Conservation (phyloP, 2,113 vertebrate species). For the Anguilla rostrata region DNA sequence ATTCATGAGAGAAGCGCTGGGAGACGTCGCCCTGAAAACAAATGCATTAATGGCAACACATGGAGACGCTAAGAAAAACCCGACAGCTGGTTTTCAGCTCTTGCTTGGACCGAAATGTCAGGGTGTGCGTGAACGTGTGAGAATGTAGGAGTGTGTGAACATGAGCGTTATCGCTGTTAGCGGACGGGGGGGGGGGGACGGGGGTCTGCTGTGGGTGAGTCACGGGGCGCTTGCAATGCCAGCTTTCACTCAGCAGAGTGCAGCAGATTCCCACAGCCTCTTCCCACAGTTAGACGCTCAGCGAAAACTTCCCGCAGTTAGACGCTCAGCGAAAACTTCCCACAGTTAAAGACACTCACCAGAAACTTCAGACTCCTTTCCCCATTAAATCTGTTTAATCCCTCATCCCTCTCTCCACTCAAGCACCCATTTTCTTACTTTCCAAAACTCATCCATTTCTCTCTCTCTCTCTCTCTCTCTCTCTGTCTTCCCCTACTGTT, state of each 20-base stretch:
- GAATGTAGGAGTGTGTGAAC: neutral
- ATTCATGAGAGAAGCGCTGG: neutral
- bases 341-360: conserved; percentile 9
- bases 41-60: neutral
- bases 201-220: neutral
- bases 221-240: neutral
- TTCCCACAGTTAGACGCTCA: neutral
- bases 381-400: neutral
- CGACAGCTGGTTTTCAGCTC: neutral
- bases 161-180: neutral
- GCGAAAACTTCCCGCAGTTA: neutral
- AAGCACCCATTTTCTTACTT: conserved; percentile 19
- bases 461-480: conserved; percentile 7
- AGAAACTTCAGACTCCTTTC: neutral
- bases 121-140: neutral
- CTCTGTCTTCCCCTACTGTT: conserved; percentile 5
- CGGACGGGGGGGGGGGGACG: neutral
- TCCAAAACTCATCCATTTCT: conserved; percentile 27
- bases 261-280: conserved; percentile 25
- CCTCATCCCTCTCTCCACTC: conserved; percentile 8
- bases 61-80: neutral
- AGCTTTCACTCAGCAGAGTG: conserved; percentile 40
- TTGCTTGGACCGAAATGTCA: neutral
- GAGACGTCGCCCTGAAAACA: neutral
- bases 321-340: neutral